phyloP scores from a whole-genome alignment of 2,113 vertebrate genomes.

The Zapornia atra region DNA sequence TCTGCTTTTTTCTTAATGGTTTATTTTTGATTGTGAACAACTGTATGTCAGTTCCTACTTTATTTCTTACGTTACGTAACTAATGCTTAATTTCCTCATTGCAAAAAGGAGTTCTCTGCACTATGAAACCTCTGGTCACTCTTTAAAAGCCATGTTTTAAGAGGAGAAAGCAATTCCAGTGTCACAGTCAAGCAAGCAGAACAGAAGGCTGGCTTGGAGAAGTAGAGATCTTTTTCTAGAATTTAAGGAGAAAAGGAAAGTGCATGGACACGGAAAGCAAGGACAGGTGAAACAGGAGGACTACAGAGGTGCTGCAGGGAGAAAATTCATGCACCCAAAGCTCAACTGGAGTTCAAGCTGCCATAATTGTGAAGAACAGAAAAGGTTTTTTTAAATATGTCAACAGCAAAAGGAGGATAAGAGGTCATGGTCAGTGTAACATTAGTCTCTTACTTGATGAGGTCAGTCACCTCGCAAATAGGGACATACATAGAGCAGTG shows the following conservation, averaged over 20 bases:
- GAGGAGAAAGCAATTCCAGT: background rate
- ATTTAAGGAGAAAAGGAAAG: background rate
- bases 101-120: background rate
- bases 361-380: background rate
- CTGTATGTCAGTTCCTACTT: background rate
- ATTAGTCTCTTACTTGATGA: background rate
- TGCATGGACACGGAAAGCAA: background rate
- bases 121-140: background rate
- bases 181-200: background rate
- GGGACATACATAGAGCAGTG: background rate
- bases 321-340: background rate
- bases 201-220: background rate
- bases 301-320: background rate
- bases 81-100: background rate
- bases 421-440: background rate
- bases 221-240: background rate
- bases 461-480: background rate
- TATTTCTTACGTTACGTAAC: background rate
- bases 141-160: background rate
- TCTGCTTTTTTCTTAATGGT: background rate
- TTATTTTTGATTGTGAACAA: background rate
- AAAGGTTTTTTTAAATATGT: background rate
- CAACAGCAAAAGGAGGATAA: background rate
- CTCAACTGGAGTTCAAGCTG: background rate
- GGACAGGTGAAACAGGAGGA: background rate